Evolutionary conservation across 64 coral and sea anemone species (phyloP).

Genomic region (Pocillopora verrucosa): DNA sequence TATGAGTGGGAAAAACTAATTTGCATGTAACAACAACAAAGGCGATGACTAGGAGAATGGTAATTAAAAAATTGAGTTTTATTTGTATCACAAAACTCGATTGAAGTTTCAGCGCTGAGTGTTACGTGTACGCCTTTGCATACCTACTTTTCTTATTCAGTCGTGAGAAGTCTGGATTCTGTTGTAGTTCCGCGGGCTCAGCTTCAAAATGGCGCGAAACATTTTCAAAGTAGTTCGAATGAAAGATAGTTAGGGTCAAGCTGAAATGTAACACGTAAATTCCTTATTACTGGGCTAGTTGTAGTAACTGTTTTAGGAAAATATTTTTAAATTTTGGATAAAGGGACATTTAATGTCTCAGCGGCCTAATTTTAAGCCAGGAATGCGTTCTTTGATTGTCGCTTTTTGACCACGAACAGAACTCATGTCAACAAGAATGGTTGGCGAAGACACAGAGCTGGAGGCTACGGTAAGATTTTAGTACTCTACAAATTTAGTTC

Average conservation of each 20-base stretch:
- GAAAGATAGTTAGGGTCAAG: too few species aligned
- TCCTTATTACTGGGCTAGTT: not conserved
- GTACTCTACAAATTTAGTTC: not conserved
- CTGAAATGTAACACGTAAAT: not conserved
- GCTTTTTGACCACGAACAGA: not conserved
- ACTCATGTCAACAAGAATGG: conserved; percentile 24
- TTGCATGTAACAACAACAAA: too few species aligned
- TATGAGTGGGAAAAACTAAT: too few species aligned
- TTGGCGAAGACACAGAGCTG: conserved; percentile 23
- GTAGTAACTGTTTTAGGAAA: not conserved
- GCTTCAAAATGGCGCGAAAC: conserved; percentile 35
- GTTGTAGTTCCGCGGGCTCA: conserved; percentile 34
- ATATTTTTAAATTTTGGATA: not conserved
- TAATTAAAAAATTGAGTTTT: too few species aligned
- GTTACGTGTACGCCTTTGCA: not conserved
- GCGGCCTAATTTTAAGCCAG: not conserved
- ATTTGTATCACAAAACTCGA: too few species aligned
- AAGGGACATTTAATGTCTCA: not conserved
- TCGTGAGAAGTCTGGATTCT: not conserved
- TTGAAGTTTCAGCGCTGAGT: too few species aligned
- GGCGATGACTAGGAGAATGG: too few species aligned
- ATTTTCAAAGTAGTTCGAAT: not conserved
- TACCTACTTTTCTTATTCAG: not conserved
- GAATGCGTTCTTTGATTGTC: not conserved
- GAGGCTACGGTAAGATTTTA: not conserved